A percentile compares a stretch with the other conserved stretches of the same genome.
phyloP scores from a whole-genome alignment of 2,113 vertebrate species.

The Copsychus sechellarum region DNA sequence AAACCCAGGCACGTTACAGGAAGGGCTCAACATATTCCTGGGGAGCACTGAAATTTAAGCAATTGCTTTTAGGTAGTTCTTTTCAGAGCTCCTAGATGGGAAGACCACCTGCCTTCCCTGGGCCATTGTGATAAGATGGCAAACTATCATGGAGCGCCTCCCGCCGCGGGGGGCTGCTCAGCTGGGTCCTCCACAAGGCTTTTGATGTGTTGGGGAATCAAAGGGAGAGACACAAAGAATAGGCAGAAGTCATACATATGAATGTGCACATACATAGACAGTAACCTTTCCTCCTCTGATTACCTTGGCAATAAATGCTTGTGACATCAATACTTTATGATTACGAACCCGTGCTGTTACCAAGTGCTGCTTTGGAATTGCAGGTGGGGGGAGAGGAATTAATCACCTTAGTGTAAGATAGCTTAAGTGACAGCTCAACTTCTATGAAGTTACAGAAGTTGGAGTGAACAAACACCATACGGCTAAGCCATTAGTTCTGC shows the following conservation, averaged over 20 bases:
- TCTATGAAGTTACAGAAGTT: background rate
- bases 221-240: background rate
- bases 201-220: constrained; percentile 16
- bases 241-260: constrained; percentile 44
- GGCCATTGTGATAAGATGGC: constrained; percentile 29
- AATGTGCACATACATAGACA: constrained; percentile 5
- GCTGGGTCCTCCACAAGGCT: background rate
- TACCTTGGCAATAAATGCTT: constrained; percentile 38
- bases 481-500: background rate
- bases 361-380: background rate
- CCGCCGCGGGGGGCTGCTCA: background rate
- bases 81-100: background rate
- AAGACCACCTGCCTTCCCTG: background rate
- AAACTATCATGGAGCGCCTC: background rate
- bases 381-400: background rate
- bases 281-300: constrained; percentile 61
- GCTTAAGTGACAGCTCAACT: background rate
- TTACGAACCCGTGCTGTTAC: background rate
- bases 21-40: background rate
- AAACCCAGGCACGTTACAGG: background rate
- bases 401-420: background rate
- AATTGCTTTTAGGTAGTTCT: background rate
- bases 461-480: background rate
- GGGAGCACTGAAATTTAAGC: constrained; percentile 10
- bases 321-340: constrained; percentile 61